phyloP scores from a whole-genome alignment of 2,113 vertebrate species.

The Sylvilagus bachmani region DNA sequence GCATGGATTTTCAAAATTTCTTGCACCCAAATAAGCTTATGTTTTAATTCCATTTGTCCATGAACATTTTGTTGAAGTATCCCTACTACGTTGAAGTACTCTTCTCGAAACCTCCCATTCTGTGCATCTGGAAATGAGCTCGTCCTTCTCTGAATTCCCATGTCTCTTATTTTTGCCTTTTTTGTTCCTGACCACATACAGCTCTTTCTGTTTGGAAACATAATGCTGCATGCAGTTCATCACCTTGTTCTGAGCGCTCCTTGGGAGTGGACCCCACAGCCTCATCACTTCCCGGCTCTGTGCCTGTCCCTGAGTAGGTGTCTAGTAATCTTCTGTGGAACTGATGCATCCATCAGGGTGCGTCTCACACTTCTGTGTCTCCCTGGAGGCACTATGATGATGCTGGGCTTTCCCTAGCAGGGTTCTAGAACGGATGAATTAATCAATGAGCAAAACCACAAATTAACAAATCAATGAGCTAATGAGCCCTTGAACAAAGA shows the following conservation, averaged over 20 bases:
- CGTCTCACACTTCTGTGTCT: background rate
- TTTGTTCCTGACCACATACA: background rate
- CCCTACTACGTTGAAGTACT: background rate
- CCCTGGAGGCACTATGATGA: background rate
- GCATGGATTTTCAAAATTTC: too few species aligned
- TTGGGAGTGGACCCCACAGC: background rate
- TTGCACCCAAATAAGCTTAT: too few species aligned
- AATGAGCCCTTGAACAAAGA: background rate
- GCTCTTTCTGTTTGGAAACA: background rate
- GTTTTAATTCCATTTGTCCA: too few species aligned
- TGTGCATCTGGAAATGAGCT: background rate
- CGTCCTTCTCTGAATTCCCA: background rate
- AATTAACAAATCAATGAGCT: conserved; percentile 36
- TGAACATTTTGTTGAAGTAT: too few species aligned
- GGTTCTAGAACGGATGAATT: background rate
- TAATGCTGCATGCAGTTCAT: background rate
- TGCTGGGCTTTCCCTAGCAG: conserved; percentile 1
- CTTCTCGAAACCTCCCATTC: background rate
- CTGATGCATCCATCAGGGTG: background rate
- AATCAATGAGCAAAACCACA: conserved; percentile 28
- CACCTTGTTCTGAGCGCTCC: background rate
- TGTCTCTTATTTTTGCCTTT: background rate
- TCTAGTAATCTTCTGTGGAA: conserved; percentile 16
- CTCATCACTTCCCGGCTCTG: background rate
- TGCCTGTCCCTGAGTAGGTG: background rate